These are phyloP conservation scores for Tolypeutes matacus DNA, from an alignment of 2,797 vertebrate genomes.

Conservation along the genomic window DNA sequence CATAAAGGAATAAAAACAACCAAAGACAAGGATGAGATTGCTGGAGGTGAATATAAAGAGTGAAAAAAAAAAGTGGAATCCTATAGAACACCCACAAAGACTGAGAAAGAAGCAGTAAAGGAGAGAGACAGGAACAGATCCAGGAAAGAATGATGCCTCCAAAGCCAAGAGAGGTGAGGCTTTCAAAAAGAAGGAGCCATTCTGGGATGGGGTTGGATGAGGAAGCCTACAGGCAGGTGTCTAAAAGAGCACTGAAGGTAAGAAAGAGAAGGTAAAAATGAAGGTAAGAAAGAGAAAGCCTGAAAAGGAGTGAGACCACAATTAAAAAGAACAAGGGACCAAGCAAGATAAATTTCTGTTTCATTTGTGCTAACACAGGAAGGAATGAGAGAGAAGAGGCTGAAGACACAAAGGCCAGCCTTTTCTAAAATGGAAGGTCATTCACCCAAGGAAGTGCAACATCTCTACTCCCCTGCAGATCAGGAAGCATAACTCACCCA, in stretches of 20 bases:
- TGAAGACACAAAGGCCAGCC: not conserved
- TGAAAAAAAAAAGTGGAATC: not conserved
- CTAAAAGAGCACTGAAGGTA: too few relatives aligned
- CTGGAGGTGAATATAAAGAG: not conserved
- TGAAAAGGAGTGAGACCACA: not conserved
- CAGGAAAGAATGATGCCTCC: not conserved
- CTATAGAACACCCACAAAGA: not conserved
- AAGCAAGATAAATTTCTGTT: not conserved
- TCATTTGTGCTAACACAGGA: not conserved
- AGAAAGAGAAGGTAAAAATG: not conserved
- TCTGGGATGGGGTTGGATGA: not conserved
- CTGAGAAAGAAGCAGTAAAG: not conserved
- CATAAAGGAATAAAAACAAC: not conserved
- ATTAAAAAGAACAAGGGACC: not conserved
- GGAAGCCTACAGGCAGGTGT: not conserved
- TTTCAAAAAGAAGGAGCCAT: not conserved
- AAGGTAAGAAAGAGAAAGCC: not conserved
- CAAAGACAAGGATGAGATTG: not conserved
- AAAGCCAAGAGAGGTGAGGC: not conserved
- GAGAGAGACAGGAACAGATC: not conserved
- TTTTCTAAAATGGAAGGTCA: not conserved
- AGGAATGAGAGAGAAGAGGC: not conserved
- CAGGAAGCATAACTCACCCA: not conserved
- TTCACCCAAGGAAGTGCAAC: not conserved
- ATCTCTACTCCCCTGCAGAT: not conserved